These are phyloP conservation scores for Thunnus albacares DNA, from an alignment of 2,797 vertebrate species.

Conservation along the genomic window DNA sequence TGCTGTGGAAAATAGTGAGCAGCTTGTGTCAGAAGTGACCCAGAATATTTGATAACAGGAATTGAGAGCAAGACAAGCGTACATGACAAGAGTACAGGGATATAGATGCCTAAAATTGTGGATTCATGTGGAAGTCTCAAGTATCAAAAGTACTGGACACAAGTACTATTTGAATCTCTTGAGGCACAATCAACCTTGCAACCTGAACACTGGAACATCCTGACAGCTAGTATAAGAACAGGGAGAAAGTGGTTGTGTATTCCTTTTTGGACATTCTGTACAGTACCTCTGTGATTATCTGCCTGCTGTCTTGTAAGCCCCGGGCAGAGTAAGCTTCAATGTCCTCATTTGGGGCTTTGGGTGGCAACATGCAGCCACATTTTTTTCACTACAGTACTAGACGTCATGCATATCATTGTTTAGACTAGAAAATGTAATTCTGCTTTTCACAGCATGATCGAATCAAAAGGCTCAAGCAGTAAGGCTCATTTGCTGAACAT, in stretches of 20 bases:
- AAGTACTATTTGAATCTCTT: neutral
- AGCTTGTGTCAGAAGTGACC: slow-evolving; percentile 57
- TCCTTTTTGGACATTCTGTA: slow-evolving; percentile 17
- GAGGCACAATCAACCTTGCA: slow-evolving; percentile 1
- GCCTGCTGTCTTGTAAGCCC: slow-evolving; percentile 36
- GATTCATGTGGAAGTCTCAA: slow-evolving; percentile 11
- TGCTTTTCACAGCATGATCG: neutral
- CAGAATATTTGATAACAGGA: slow-evolving; percentile 35
- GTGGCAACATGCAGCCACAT: slow-evolving; percentile 4
- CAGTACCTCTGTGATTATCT: slow-evolving; percentile 13
- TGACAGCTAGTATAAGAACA: neutral
- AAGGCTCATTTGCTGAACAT: neutral
- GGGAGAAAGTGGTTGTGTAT: neutral
- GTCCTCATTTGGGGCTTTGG: slow-evolving; percentile 40
- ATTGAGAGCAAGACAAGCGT: slow-evolving; percentile 6
- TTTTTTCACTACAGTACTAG: slow-evolving; percentile 5
- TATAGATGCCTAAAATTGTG: slow-evolving; percentile 15
- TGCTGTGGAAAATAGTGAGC: slow-evolving; percentile 53
- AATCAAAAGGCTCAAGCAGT: neutral
- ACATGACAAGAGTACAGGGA: neutral
- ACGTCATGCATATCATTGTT: neutral
- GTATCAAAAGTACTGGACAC: slow-evolving; percentile 7
- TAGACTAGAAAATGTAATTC: neutral
- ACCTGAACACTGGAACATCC: neutral
- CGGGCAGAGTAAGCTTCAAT: slow-evolving; percentile 20